Evolutionary conservation across 1,140 invertebrate species (phyloP), one percentile per base, ranked within the genome.

Genomic region (Hyphantria cunea): DNA sequence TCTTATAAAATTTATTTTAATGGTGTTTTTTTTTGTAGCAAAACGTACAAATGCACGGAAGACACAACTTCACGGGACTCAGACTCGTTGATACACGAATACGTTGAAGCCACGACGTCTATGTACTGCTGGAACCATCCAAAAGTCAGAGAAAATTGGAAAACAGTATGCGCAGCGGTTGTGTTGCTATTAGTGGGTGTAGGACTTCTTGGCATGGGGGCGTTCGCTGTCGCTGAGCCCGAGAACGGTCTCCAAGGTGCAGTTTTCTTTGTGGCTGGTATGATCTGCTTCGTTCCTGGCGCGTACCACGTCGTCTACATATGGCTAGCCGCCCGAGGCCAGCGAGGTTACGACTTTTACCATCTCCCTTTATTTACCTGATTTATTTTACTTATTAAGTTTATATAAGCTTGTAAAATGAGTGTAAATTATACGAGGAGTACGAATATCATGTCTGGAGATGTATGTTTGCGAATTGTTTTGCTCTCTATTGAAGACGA

Each of bases 231-330:
- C 13, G 90, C 95, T 66, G 88, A 94, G 89, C 93, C 93, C 3
- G 91, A 93, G 62, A 94, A 94, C 70, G 94, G 95, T 53, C 91
- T 95, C 44, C 94, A 96, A 80, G 95, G 95, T 68, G 93, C 95
- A 42, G 95, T 96, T 4, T 96, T 97, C 85, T 94, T 96, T 72
- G 93, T 97, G 32, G 95, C 95, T 61, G 96, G 95, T 25, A 92
- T 95, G 73, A 96, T 96, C 65, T 96, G 95, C 88, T 96, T 96
- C 76, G 95, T 95, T 45, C 95, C 95, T 6, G 95, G 95, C 61
- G 95, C 95, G 42, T 96, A 96, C 86, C 96, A 96, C 78, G 94
- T 96, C 8, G 94, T 96, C 15, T 96, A 96, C 81, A 95, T 96
- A 71, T 96, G 96, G 92, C 91, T 95, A 56, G 96, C 96, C 9